phyloP scores from a whole-genome alignment of 2,797 vertebrate genomes.

The Gymnoscopelus microlampas region DNA sequence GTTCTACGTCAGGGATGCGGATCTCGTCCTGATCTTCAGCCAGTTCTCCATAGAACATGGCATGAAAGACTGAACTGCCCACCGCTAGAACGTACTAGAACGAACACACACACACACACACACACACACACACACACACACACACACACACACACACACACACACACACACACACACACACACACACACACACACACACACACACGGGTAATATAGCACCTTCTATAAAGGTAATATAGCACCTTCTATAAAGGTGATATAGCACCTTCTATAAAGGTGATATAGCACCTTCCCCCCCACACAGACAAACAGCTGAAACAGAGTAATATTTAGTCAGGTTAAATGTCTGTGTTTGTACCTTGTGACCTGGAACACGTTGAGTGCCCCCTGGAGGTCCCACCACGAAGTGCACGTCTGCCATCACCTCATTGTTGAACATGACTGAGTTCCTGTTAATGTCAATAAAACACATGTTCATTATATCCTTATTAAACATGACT shows the following conservation, averaged over 20 bases:
- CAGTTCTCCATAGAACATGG: conserved; percentile 99
- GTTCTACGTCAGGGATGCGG: conserved; percentile 97
- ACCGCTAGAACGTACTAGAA: conserved; percentile 96
- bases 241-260: too few species aligned
- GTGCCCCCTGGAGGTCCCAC: conserved; percentile 94
- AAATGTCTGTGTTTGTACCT: conserved; percentile 66
- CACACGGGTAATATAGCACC: too few species aligned
- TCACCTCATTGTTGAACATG: conserved; percentile 99
- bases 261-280: too few species aligned
- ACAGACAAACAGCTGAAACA: neutral
- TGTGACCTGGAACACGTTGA: conserved; percentile 95
- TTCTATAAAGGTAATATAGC: too few species aligned
- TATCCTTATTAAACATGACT: conserved; percentile 99
- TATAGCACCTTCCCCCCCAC: too few species aligned
- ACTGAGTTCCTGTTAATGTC: conserved; percentile 89
- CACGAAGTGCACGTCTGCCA: conserved; percentile 98
- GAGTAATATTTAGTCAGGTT: neutral
- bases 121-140: too few species aligned
- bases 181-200: too few species aligned
- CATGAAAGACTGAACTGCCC: conserved; percentile 98
- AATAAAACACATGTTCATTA: conserved; percentile 80
- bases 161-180: too few species aligned
- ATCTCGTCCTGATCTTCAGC: conserved; percentile 98
- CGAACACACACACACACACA: too few species aligned
- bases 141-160: too few species aligned